Evolutionary conservation across 2,888 invertebrate species (phyloP).

Genomic region (Acleris emargana): DNA sequence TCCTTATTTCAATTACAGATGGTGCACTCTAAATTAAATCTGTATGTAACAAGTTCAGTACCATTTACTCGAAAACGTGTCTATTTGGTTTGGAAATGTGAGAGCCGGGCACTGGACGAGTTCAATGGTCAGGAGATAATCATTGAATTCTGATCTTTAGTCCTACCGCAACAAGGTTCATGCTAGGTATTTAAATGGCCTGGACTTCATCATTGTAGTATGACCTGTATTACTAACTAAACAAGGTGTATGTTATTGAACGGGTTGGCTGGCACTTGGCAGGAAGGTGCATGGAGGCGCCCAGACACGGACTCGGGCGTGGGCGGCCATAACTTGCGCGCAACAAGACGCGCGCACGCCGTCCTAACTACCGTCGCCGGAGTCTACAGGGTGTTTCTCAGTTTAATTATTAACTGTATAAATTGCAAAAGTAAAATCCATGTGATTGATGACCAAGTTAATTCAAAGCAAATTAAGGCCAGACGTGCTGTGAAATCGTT

Average conservation of each 20-base stretch:
- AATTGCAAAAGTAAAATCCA: no score
- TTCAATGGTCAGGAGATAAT: neutral
- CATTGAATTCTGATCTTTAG: no score
- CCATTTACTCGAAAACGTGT: no score
- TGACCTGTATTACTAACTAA: neutral
- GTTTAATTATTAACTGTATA: neutral
- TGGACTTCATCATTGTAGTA: neutral
- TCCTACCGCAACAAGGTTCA: no score
- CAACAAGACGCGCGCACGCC: conserved; percentile 76
- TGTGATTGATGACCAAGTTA: no score
- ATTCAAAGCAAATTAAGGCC: no score
- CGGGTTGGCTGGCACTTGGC: conserved; percentile 43
- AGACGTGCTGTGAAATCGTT: no score
- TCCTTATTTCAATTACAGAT: neutral
- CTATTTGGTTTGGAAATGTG: no score
- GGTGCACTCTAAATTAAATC: neutral
- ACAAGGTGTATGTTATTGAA: conserved; percentile 43
- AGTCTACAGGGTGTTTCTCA: conserved; percentile 54
- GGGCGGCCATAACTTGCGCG: conserved; percentile 69
- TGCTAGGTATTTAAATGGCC: neutral
- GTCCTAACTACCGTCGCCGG: conserved; percentile 72
- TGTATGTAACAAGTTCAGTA: neutral
- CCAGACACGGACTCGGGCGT: conserved; percentile 56
- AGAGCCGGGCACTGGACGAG: no score
- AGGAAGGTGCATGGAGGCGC: conserved; percentile 35